Evolutionary conservation across 2,888 invertebrate genomes (phyloP).

Genomic region (Microctonus hyperodae): DNA sequence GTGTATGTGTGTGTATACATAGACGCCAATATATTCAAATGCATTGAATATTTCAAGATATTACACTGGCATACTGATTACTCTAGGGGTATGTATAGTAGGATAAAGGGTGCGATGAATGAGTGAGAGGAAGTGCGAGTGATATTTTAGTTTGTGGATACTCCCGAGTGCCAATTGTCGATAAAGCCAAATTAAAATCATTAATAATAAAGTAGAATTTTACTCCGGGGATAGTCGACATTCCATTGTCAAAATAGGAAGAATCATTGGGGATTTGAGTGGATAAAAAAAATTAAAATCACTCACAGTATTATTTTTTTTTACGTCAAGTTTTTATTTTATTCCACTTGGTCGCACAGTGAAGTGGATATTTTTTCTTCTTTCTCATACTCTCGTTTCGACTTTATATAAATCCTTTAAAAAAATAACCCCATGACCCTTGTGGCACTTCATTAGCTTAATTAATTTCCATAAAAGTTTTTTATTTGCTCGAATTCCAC

Average conservation of each 20-base stretch:
- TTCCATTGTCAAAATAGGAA: background rate
- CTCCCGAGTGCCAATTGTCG: constrained; percentile 51
- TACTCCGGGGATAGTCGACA: constrained; percentile 30
- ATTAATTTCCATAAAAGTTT: constrained; percentile 47
- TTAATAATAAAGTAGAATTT: constrained; percentile 50
- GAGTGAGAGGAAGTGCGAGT: constrained; percentile 1
- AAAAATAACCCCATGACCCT: constrained; percentile 26
- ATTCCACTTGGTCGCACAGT: background rate
- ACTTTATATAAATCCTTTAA: background rate
- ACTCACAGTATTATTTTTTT: background rate
- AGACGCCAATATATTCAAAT: background rate
- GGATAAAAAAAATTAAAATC: background rate
- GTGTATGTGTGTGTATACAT: background rate
- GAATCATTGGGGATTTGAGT: background rate
- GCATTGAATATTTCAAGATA: constrained; percentile 52
- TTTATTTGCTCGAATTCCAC: constrained; percentile 20
- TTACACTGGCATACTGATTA: constrained; percentile 49
- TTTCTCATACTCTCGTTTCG: background rate
- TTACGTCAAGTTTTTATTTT: background rate
- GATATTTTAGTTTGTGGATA: constrained; percentile 27
- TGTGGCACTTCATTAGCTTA: constrained; percentile 50
- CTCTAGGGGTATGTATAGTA: constrained; percentile 43
- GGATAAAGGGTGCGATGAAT: constrained; percentile 28
- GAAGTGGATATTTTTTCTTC: background rate
- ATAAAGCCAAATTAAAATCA: constrained; percentile 54